Evolutionary conservation across 2,113 vertebrate species (phyloP).

Genomic region (Gymnogyps californianus): DNA sequence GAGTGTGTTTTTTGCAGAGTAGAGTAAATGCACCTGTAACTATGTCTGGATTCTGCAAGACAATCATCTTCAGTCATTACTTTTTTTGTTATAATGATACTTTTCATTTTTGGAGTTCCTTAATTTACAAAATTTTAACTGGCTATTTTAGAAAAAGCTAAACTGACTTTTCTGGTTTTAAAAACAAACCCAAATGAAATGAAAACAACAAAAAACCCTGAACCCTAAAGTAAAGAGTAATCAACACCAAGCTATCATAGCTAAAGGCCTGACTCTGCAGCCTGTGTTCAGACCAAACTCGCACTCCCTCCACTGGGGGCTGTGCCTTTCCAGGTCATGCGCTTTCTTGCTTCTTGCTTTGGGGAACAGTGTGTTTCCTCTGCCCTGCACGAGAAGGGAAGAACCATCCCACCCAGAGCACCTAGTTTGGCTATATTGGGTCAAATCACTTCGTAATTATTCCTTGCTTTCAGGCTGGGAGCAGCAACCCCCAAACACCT

Average conservation of each 20-base stretch:
- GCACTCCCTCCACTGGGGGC: not conserved
- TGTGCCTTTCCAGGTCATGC: not conserved
- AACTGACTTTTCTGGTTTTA: not conserved
- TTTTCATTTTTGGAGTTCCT: not conserved
- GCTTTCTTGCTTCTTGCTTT: not conserved
- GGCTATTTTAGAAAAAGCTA: not conserved
- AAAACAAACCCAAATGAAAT: not conserved
- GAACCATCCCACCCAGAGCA: not conserved
- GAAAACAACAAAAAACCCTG: not conserved
- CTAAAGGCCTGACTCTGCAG: not conserved
- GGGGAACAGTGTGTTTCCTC: not conserved
- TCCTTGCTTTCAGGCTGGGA: not conserved
- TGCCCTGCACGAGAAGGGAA: not conserved
- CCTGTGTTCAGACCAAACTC: not conserved
- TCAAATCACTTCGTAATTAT: not conserved
- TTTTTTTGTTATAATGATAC: not conserved
- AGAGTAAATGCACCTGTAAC: not conserved
- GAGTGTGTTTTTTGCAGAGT: not conserved
- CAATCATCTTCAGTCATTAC: fast-evolving
- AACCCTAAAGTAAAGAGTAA: not conserved
- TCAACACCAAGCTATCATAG: not conserved
- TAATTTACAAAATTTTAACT: not conserved
- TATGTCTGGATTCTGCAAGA: not conserved
- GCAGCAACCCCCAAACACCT: not conserved
- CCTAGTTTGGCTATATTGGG: not conserved